Conservation (phyloP, 2,797 vertebrate species). For the Micromesistius poutassou region DNA sequence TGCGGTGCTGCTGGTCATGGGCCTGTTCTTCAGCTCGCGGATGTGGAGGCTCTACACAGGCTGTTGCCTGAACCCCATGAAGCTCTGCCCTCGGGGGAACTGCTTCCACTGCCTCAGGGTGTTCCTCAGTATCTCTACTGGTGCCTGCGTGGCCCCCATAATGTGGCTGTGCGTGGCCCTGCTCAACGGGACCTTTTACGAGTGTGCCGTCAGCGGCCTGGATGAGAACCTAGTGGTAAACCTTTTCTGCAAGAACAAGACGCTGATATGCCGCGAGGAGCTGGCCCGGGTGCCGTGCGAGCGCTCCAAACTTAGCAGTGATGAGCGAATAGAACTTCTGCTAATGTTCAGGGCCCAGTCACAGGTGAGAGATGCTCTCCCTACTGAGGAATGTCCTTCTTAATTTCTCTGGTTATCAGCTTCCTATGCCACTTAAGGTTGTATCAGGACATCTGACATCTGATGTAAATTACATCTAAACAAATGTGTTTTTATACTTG, state of each 20-base stretch:
- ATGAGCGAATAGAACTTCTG: slow-evolving; percentile 78
- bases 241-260: slow-evolving; percentile 79
- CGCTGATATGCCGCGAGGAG: slow-evolving; percentile 72
- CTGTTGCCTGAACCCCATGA: slow-evolving; percentile 83
- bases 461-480: no score
- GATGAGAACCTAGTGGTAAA: slow-evolving; percentile 69
- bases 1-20: slow-evolving; percentile 78
- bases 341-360: slow-evolving; percentile 87
- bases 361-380: slow-evolving; percentile 75
- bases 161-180: slow-evolving; percentile 93
- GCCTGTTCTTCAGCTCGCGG: slow-evolving; percentile 79
- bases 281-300: slow-evolving; percentile 80
- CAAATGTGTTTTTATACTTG: no score
- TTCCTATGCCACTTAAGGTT: no score
- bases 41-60: slow-evolving; percentile 89
- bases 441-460: no score
- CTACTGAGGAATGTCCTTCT: neutral
- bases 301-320: slow-evolving; percentile 69
- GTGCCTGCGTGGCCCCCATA: slow-evolving; percentile 80
- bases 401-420: neutral
- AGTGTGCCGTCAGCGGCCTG: slow-evolving; percentile 88
- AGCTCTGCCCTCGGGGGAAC: slow-evolving; percentile 79
- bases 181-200: slow-evolving; percentile 89
- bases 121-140: slow-evolving; percentile 72
- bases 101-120: slow-evolving; percentile 65